Evolutionary conservation across 2,888 invertebrate genomes (phyloP).

Genomic region (Boloria euphrosyne): DNA sequence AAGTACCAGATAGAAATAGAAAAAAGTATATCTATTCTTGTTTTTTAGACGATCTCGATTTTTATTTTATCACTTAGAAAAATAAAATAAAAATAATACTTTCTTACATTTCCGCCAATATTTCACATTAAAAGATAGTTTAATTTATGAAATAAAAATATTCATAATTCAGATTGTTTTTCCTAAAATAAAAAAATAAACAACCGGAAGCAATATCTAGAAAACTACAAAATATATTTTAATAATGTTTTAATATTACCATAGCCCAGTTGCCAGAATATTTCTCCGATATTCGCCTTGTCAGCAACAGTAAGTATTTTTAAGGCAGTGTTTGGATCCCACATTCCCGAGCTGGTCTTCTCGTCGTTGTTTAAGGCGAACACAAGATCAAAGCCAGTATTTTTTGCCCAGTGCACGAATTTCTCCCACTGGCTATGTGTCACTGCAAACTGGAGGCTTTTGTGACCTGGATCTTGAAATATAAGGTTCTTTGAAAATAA

Average conservation of each 20-base stretch:
- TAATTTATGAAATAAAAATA: too few species aligned
- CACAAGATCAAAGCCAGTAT: slow-evolving; percentile 84
- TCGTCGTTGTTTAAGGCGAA: slow-evolving; percentile 85
- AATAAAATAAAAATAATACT: too few species aligned
- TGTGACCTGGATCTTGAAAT: slow-evolving; percentile 5
- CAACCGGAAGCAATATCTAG: too few species aligned
- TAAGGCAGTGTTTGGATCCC: slow-evolving; percentile 86
- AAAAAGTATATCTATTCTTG: too few species aligned
- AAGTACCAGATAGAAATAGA: too few species aligned
- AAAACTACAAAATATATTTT: too few species aligned
- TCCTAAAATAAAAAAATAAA: too few species aligned
- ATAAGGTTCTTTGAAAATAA: background rate
- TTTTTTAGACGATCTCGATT: too few species aligned
- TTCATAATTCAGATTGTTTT: too few species aligned
- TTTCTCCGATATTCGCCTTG: slow-evolving; percentile 82
- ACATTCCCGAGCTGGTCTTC: slow-evolving; percentile 74
- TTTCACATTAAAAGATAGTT: too few species aligned
- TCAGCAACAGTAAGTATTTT: slow-evolving; percentile 87
- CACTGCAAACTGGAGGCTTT: slow-evolving; percentile 47
- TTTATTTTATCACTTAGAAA: too few species aligned
- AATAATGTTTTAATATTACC: slow-evolving; percentile 69
- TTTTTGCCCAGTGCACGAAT: slow-evolving; percentile 76
- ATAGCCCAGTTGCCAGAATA: slow-evolving; percentile 89
- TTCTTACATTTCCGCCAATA: too few species aligned
- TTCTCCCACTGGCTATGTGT: slow-evolving; percentile 59